Evolutionary conservation across 2,113 vertebrate species (phyloP).

Genomic region (Nerophis ophidion): DNA sequence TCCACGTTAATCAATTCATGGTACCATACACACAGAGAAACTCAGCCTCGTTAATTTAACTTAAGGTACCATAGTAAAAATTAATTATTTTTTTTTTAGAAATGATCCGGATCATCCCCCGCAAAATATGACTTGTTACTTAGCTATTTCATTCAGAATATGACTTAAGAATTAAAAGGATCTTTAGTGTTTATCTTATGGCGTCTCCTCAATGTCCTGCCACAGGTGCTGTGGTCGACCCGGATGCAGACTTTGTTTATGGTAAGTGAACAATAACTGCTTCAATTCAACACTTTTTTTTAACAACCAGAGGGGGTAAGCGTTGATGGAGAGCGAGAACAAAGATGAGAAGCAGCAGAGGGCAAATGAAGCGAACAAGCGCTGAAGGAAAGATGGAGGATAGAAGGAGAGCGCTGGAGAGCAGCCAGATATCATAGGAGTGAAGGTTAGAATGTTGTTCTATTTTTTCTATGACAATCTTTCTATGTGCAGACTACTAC

Average conservation of each 20-base stretch:
- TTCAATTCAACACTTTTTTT: neutral
- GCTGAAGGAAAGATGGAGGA: neutral
- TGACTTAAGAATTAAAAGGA: no score
- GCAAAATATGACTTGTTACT: no score
- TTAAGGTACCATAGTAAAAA: no score
- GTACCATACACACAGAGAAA: no score
- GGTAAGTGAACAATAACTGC: constrained; percentile 48
- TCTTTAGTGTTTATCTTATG: neutral
- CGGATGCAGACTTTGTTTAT: constrained; percentile 70
- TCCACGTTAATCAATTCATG: no score
- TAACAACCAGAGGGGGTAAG: no score
- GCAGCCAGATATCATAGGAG: neutral
- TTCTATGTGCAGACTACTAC: constrained; percentile 65
- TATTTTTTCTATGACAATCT: no score
- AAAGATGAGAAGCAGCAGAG: neutral
- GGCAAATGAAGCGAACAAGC: neutral
- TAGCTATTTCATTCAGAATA: no score
- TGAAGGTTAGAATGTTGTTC: neutral
- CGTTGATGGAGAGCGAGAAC: no score
- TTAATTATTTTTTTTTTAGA: no score
- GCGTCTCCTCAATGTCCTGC: constrained; percentile 13
- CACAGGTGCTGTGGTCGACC: constrained; percentile 42
- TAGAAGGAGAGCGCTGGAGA: neutral
- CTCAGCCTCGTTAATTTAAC: no score
- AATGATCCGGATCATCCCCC: no score